phyloP scores from a whole-genome alignment of 2,888 invertebrate species.

The Drosophila melanocephala region DNA sequence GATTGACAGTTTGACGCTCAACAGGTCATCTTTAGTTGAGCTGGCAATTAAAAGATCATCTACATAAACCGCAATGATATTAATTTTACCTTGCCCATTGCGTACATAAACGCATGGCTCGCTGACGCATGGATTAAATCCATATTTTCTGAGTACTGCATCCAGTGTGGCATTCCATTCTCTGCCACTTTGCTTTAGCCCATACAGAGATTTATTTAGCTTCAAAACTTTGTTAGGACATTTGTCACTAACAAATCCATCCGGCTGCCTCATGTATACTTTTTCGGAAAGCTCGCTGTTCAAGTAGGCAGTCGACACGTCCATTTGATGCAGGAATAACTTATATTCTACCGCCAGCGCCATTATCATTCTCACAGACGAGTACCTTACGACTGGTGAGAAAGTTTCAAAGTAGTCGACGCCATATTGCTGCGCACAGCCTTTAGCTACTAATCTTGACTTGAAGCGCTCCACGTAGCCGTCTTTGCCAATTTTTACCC shows the following conservation, averaged over 20 bases:
- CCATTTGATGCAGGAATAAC: slow-evolving; percentile 21
- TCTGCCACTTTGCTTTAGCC: slow-evolving; percentile 17
- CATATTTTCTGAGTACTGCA: not conserved
- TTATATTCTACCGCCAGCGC: too few relatives aligned
- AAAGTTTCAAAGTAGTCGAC: too few relatives aligned
- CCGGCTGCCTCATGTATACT: slow-evolving; percentile 14
- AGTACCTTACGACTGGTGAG: too few relatives aligned
- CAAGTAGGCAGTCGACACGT: slow-evolving; percentile 14
- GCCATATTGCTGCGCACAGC: not conserved
- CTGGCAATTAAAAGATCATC: not conserved
- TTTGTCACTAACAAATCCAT: slow-evolving; percentile 8
- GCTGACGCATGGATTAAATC: slow-evolving; percentile 9
- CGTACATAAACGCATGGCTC: slow-evolving; percentile 9
- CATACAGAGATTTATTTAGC: slow-evolving; percentile 14
- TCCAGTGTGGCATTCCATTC: slow-evolving; percentile 12
- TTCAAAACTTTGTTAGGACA: not conserved
- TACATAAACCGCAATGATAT: not conserved
- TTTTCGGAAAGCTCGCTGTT: slow-evolving; percentile 13
- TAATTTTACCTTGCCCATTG: slow-evolving; percentile 4
- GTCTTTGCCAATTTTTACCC: slow-evolving; percentile 4
- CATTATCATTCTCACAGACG: too few relatives aligned
- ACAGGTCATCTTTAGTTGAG: not conserved
- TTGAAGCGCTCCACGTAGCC: slow-evolving; percentile 1
- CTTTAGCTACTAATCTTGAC: slow-evolving; percentile 8
- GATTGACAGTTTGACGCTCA: slow-evolving; percentile 3